Evolutionary conservation across 2,797 vertebrate species (phyloP).

Genomic region (Eurystomus glaucurus): DNA sequence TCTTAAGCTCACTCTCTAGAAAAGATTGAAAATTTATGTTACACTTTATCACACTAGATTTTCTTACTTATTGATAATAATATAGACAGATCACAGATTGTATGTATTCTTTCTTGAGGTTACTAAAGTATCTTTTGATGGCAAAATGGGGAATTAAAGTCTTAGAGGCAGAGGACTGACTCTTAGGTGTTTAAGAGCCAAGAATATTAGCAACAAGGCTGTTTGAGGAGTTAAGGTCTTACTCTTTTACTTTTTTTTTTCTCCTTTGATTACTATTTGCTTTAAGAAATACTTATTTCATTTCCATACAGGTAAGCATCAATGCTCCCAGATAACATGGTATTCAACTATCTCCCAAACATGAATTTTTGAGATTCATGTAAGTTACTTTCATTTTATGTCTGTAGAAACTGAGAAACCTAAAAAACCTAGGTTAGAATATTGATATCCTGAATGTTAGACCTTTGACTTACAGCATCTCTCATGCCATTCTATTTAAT

Average conservation of each 20-base stretch:
- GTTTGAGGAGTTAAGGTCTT: neutral
- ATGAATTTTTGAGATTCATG: neutral
- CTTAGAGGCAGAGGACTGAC: neutral
- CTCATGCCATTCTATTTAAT: neutral
- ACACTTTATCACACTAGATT: neutral
- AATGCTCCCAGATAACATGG: neutral
- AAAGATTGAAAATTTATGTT: neutral
- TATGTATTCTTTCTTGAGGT: neutral
- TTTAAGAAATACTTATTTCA: neutral
- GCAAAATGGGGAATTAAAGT: neutral
- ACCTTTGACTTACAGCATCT: neutral
- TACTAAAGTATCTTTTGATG: neutral
- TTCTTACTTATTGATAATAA: neutral
- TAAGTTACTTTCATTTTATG: neutral
- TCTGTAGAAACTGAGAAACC: neutral
- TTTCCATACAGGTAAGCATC: neutral
- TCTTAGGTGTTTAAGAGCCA: neutral
- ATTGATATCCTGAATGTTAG: neutral
- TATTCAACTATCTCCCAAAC: neutral
- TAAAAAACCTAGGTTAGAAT: neutral
- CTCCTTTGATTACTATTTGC: accelerated
- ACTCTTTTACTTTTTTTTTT: neutral
- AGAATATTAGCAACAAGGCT: neutral
- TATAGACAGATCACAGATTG: neutral
- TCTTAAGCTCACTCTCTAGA: neutral